These are phyloP conservation scores for Gadus chalcogrammus DNA, from an alignment of 2,113 vertebrate genomes.

Conservation along the genomic window DNA sequence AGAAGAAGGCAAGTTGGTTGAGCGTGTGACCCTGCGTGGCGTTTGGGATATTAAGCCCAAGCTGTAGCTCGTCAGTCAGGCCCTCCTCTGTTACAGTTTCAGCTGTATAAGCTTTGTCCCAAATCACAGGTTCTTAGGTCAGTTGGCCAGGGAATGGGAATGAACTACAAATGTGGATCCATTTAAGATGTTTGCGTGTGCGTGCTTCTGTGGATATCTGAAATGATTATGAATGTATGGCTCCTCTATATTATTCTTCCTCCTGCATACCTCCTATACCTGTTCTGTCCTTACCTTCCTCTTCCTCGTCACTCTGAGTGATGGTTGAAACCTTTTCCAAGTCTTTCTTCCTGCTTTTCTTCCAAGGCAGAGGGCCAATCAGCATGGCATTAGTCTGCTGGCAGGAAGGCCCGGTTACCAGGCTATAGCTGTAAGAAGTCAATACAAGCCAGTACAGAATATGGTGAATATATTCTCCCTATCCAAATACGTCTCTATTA, in stretches of 20 bases:
- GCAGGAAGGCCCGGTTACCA: conserved; percentile 77
- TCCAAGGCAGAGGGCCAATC: conserved; percentile 78
- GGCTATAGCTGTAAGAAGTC: conserved; percentile 76
- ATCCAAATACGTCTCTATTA: conserved; percentile 71
- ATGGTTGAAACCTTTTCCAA: conserved; percentile 69
- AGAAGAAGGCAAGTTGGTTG: conserved; percentile 88
- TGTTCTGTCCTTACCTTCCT: conserved; percentile 22
- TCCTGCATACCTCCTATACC: conserved; percentile 8
- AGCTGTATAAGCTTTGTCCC: too few species aligned
- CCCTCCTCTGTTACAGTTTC: too few species aligned
- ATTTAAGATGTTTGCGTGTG: too few species aligned
- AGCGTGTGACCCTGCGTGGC: too few species aligned
- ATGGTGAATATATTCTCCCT: conserved; percentile 78
- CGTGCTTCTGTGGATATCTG: conserved; percentile 31
- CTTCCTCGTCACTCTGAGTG: conserved; percentile 24
- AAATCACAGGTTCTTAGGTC: too few species aligned
- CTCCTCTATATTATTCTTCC: conserved; percentile 35
- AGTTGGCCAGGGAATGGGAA: too few species aligned
- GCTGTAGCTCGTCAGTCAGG: too few species aligned
- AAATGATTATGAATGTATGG: conserved; percentile 45
- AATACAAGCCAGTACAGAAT: conserved; percentile 78
- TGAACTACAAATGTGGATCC: too few species aligned
- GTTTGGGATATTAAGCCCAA: too few species aligned
- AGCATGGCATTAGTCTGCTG: conserved; percentile 78
- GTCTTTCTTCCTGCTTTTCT: conserved; percentile 74